These are phyloP conservation scores for Crotalus viridis DNA, from an alignment of 2,113 vertebrate genomes.

Conservation along the genomic window DNA sequence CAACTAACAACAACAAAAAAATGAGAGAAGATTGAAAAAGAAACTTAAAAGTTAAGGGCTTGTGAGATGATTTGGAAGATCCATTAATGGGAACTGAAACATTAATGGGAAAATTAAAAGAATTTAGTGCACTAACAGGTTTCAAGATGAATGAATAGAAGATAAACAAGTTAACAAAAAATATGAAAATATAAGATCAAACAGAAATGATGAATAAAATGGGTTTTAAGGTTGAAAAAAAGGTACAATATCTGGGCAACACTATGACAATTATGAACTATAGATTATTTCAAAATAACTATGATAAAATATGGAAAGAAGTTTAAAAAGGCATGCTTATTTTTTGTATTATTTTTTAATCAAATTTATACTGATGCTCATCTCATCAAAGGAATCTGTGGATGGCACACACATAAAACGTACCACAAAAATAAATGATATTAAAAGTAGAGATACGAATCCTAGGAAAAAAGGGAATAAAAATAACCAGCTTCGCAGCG, in stretches of 20 bases:
- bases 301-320: not conserved
- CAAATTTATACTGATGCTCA: too few species aligned
- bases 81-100: not conserved
- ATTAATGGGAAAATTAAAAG: not conserved
- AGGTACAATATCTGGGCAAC: not conserved
- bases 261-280: not conserved
- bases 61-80: not conserved
- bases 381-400: too few species aligned
- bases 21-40: not conserved
- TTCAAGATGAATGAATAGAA: not conserved
- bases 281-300: not conserved
- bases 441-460: too few species aligned
- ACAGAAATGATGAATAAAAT: not conserved
- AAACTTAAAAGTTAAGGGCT: not conserved
- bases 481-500: too few species aligned
- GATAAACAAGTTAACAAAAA: not conserved
- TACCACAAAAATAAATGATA: too few species aligned
- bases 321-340: not conserved
- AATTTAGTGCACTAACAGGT: not conserved
- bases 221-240: not conserved
- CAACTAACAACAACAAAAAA: not conserved
- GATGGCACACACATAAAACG: too few species aligned
- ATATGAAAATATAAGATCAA: not conserved
- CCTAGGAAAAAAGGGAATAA: too few species aligned
- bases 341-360: too few species aligned